Conservation (phyloP, 2,888 invertebrate species). For the Neoaliturus tenellus region DNA sequence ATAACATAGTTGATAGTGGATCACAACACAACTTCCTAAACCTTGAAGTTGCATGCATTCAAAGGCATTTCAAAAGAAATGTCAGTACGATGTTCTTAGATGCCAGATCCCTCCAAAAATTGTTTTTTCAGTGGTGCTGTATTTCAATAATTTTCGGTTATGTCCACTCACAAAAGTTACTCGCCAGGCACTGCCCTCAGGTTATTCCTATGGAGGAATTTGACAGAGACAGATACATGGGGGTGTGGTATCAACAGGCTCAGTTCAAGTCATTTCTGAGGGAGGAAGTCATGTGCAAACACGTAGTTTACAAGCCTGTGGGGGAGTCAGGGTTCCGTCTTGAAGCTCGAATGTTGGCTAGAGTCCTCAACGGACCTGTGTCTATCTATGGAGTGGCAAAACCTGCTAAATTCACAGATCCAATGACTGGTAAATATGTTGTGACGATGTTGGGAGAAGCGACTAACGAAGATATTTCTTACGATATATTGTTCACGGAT, state of each 20-base stretch:
- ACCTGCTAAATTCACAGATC: not conserved
- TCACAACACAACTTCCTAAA: not conserved
- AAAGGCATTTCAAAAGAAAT: not conserved
- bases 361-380: conserved; percentile 29
- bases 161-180: not conserved
- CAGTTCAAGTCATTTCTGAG: conserved; percentile 13
- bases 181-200: conserved; percentile 25
- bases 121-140: not conserved
- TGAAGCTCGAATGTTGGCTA: conserved; percentile 13
- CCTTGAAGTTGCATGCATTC: too few species aligned
- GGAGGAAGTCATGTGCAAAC: conserved; percentile 24
- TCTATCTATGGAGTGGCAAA: conserved; percentile 14
- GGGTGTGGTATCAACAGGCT: conserved; percentile 23
- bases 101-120: not conserved
- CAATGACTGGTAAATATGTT: not conserved
- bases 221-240: conserved; percentile 18
- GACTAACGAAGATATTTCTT: not conserved
- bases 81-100: not conserved
- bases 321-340: not conserved
- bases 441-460: conserved; percentile 5
- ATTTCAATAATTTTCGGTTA: not conserved
- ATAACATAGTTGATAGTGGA: not conserved
- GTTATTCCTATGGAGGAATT: not conserved
- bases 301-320: conserved; percentile 6
- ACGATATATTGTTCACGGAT: not conserved